These are phyloP conservation scores for Microplitis mediator DNA, from an alignment of 1,140 invertebrate species.

Conservation along the genomic window DNA sequence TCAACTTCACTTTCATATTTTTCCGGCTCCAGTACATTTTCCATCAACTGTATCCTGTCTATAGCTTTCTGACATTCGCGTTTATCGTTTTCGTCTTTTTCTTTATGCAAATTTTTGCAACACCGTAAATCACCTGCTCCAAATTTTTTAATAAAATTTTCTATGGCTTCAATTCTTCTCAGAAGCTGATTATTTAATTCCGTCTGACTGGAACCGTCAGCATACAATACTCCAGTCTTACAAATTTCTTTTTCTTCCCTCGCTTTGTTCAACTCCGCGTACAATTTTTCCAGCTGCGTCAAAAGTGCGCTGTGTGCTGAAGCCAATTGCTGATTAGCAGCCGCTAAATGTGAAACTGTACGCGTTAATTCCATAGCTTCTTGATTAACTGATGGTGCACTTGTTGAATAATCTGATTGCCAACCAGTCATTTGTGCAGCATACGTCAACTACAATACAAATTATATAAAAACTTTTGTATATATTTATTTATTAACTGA, in stretches of 20 bases:
- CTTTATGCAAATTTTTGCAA: not conserved
- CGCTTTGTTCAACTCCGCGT: slow-evolving; percentile 43
- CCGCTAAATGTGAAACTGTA: slow-evolving; percentile 52
- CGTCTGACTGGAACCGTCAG: not conserved
- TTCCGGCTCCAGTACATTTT: slow-evolving; percentile 27
- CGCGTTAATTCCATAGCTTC: slow-evolving; percentile 44
- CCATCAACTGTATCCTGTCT: slow-evolving; percentile 29
- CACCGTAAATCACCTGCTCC: not conserved
- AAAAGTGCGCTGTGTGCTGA: slow-evolving; percentile 49
- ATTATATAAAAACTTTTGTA: slow-evolving; percentile 15
- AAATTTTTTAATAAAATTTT: not conserved
- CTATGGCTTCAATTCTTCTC: slow-evolving; percentile 4
- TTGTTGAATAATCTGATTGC: slow-evolving; percentile 33
- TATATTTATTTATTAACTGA: too few species aligned
- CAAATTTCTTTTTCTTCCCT: slow-evolving; percentile 13
- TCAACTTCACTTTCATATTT: slow-evolving; percentile 43
- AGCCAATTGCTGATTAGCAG: slow-evolving; percentile 55
- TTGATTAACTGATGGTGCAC: slow-evolving; percentile 33
- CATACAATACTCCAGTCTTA: not conserved
- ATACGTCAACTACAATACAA: slow-evolving; percentile 45
- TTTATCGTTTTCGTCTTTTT: slow-evolving; percentile 14
- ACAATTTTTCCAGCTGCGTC: slow-evolving; percentile 48
- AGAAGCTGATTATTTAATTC: slow-evolving; percentile 1
- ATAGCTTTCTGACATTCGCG: slow-evolving; percentile 29
- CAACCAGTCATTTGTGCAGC: slow-evolving; percentile 47